These are phyloP conservation scores for Agrochola lota DNA, from an alignment of 2,888 invertebrate species.

Conservation along the genomic window DNA sequence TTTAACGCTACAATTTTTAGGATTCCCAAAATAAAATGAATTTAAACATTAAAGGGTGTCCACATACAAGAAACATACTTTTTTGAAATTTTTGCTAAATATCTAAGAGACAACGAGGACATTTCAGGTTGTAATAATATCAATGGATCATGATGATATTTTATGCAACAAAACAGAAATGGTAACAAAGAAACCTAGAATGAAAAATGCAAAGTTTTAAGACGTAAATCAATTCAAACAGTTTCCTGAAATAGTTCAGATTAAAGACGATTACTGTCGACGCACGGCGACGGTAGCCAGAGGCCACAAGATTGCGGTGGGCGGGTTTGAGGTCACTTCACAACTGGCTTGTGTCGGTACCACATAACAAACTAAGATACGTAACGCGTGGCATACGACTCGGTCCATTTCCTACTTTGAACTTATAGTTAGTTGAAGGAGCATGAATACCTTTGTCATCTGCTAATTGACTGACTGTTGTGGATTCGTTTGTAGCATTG, in stretches of 20 bases:
- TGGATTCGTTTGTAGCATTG: not conserved
- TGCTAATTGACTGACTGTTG: constrained; percentile 5
- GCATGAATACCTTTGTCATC: not conserved
- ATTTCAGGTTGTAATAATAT: too few relatives aligned
- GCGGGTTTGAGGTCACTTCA: constrained; percentile 21
- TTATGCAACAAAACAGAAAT: not conserved
- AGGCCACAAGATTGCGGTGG: constrained; percentile 7
- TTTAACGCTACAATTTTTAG: too few relatives aligned
- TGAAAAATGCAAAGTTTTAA: not conserved
- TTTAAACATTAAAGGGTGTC: too few relatives aligned
- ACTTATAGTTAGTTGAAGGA: not conserved
- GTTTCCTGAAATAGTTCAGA: constrained; percentile 16
- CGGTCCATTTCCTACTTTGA: constrained; percentile 11
- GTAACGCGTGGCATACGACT: not conserved
- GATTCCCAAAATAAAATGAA: too few relatives aligned
- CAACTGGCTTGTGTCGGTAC: not conserved
- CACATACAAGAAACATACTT: too few relatives aligned
- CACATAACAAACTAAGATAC: not conserved
- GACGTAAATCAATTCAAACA: not conserved
- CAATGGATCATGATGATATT: not conserved
- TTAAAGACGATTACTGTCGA: constrained; percentile 1
- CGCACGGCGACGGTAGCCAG: not conserved
- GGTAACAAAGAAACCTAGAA: not conserved
- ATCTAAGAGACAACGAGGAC: not conserved
- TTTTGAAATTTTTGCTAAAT: too few relatives aligned